Conservation (phyloP, 2,113 vertebrate species). For the Eurystomus gularis region DNA sequence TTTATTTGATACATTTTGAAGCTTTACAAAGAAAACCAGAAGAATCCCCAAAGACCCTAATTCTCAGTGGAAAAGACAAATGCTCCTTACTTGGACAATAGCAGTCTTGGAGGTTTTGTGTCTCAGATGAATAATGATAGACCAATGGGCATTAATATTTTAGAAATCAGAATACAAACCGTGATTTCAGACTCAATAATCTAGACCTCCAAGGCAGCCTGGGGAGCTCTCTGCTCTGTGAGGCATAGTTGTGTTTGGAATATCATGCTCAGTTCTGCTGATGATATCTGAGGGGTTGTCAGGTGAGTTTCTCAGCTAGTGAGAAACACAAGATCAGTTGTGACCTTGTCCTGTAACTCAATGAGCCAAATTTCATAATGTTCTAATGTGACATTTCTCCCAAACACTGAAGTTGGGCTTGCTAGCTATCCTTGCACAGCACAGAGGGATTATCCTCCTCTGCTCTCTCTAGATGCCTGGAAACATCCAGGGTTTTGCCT, state of each 20-base stretch:
- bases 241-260: not conserved
- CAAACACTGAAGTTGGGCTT: not conserved
- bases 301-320: not conserved
- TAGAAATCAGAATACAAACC: not conserved
- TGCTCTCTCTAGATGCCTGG: not conserved
- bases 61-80: not conserved
- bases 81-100: not conserved
- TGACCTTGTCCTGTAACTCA: not conserved
- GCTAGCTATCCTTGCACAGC: not conserved
- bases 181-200: not conserved
- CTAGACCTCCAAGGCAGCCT: not conserved
- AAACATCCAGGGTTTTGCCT: not conserved
- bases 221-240: not conserved
- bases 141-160: not conserved
- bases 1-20: not conserved
- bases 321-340: not conserved
- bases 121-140: not conserved
- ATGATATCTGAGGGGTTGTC: not conserved
- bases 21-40: not conserved
- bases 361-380: not conserved
- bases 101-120: not conserved
- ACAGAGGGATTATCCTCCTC: accelerated
- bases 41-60: not conserved
- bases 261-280: not conserved
- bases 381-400: not conserved